Conservation (phyloP, 2,113 vertebrate species). For the Bolborhynchus lineola region DNA sequence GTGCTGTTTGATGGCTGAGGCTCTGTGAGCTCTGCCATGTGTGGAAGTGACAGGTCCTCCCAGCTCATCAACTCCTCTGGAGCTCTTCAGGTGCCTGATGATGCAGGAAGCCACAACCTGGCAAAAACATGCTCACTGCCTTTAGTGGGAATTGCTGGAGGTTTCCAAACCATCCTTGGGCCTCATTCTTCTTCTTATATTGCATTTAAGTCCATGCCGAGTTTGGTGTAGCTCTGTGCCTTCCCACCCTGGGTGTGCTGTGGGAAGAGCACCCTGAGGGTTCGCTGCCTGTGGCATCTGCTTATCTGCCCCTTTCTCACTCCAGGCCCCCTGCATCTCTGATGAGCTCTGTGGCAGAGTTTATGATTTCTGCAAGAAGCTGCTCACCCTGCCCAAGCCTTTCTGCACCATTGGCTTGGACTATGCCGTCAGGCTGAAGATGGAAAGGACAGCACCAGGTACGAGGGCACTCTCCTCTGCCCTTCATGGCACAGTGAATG, state of each 20-base stretch:
- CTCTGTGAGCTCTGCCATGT: background rate
- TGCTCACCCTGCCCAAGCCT: slow-evolving; percentile 87
- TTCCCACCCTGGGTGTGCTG: background rate
- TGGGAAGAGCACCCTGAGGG: background rate
- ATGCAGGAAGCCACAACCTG: background rate
- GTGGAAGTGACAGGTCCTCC: background rate
- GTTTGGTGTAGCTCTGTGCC: background rate
- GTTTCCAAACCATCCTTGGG: background rate
- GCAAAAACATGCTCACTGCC: background rate
- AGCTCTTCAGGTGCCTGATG: background rate
- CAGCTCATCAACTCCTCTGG: background rate
- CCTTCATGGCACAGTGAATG: accelerated
- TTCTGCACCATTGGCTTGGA: slow-evolving; percentile 87
- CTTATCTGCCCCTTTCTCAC: background rate
- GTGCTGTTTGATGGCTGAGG: background rate
- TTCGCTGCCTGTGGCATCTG: background rate
- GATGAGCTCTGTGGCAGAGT: slow-evolving; percentile 85
- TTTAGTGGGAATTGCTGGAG: background rate
- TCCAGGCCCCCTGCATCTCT: slow-evolving; percentile 82
- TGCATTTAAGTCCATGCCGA: background rate
- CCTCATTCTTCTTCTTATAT: background rate
- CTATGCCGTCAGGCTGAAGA: slow-evolving; percentile 82
- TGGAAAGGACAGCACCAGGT: slow-evolving; percentile 83
- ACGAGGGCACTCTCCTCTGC: background rate
- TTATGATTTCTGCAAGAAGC: slow-evolving; percentile 86